Evolutionary conservation across 2,113 vertebrate genomes (phyloP), one percentile per base, ranked within the genome.

Genomic region (Amia ocellicauda): DNA sequence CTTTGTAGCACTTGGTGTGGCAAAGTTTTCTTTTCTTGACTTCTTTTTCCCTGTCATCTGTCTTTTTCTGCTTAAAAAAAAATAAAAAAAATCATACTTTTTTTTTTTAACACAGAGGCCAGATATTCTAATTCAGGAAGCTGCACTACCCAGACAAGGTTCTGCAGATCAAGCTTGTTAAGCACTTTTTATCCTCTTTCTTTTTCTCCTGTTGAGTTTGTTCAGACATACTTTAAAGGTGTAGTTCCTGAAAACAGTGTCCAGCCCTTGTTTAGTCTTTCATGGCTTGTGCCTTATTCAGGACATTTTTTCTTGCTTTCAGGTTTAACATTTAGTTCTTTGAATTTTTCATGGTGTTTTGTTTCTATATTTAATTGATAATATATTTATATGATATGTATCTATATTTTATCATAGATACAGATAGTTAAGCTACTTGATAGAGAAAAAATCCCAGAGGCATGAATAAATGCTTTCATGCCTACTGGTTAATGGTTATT

Each of bases 91-190:
- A n/a, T n/a, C 43, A 67, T 20, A 28, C 40, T 64, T 57, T 13
- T 10, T 49, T 36, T 56, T 56, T 19, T 54, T 36, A 49, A 55
- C 27, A 42, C 36, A 58, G 51, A 26, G 59, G 54, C 57, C 65
- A 68, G 69, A 72, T 67, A 41, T 72, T 57, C 56, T 62, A 51
- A 56, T 64, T 70, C n/a, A 41, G 29, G n/a, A 60, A 65, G 43
- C 57, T 69, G 58, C 49, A 19, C 53, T 72, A 26, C 23, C 47
- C 55, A 52, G 61, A 60, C 66, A 16, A 63, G 64, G 45, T 29
- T 68, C 51, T 56, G 64, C 62, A 69, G 58, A 68, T 63, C 43
- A 56, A 69, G 57, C 60, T 58, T 58, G 47, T 64, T 60, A 64
- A 62, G 62, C 31, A 65, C 58, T 63, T 59, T 47, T 47, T n/a